Conservation (phyloP, 2,888 invertebrate species). For the Sinelater perroti region DNA sequence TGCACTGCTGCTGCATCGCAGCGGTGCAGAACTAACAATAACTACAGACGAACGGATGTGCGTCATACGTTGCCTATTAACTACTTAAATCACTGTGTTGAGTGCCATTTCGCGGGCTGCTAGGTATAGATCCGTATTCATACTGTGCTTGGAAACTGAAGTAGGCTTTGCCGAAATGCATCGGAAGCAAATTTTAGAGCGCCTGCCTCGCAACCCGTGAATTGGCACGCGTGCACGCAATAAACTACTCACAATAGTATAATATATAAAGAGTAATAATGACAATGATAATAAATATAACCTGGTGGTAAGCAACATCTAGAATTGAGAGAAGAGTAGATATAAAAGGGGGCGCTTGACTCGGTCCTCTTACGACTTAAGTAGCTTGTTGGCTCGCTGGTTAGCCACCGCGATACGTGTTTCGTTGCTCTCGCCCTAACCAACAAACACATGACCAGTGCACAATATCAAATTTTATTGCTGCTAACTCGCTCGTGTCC, state of each 20-base stretch:
- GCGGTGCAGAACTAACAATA: conserved; percentile 6
- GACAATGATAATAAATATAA: conserved; percentile 35
- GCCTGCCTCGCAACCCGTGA: conserved; percentile 27
- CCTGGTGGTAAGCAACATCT: conserved; percentile 54
- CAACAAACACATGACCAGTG: conserved; percentile 57
- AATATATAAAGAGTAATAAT: conserved; percentile 28
- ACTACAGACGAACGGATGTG: conserved; percentile 27
- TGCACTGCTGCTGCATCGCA: conserved; percentile 21
- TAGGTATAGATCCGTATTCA: neutral
- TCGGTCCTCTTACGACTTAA: conserved; percentile 71
- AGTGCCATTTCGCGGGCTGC: conserved; percentile 18
- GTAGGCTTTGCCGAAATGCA: too few species aligned
- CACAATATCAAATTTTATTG: conserved; percentile 37
- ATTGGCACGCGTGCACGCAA: conserved; percentile 23
- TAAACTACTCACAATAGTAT: conserved; percentile 28
- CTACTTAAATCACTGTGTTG: conserved; percentile 25
- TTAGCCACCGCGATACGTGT: conserved; percentile 96
- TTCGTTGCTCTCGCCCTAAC: conserved; percentile 91
- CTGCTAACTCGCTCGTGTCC: conserved; percentile 32
- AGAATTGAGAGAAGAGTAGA: conserved; percentile 57
- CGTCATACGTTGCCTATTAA: conserved; percentile 31
- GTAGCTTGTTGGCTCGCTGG: conserved; percentile 95
- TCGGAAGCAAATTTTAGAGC: too few species aligned
- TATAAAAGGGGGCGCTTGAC: conserved; percentile 57
- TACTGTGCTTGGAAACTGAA: too few species aligned